Evolutionary conservation across 2,113 vertebrate species (phyloP), one percentile per base, ranked within the genome.

Genomic region (Corythornis vintsioides): DNA sequence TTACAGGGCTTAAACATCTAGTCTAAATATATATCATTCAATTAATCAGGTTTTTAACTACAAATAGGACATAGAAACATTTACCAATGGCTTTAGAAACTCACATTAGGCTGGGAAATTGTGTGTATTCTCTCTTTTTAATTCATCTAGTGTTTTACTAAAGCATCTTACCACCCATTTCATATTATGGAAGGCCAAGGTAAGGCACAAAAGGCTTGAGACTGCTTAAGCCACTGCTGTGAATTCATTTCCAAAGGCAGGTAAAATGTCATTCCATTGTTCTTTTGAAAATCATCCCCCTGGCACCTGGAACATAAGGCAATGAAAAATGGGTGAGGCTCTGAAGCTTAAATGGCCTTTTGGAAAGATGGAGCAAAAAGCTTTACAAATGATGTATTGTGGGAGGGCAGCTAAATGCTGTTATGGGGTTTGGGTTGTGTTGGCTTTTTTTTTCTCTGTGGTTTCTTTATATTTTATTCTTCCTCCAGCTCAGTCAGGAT

Each of bases 281-380:
- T 93, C 83, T 63, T 86, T 60, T 56, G 89, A 72, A 92, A 95
- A 69, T 84, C 90, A 67, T 86, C 63, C 63, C 86, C 33, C 21
- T 33, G 63, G 83, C 86, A 76, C 84, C 89, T 93, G 89, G 48
- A 71, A 47, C 47, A 13, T 5, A 16, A 89, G 64, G 86, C 89
- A 83, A 93, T 82, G 84, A 93, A 83, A 95, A 85, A 88, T 81
- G 78, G 83, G 56, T 79, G 48, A 84, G 35, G 52, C 55, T 53
- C 55, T 89, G 82, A 81, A 83, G 74, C 92, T 87, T 87, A 72
- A 92, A 93, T 43, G 78, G 89, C 72, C 77, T 81, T 89, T 94
- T 87, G 71, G 91, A 90, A 89, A 85, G 83, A 57, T 16, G 63
- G 66, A 83, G 75, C 29, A 17, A 92, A 50, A 77, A 69, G 45